These are phyloP conservation scores for Phaetusa simplex DNA, from an alignment of 2,113 vertebrate species.

Conservation along the genomic window DNA sequence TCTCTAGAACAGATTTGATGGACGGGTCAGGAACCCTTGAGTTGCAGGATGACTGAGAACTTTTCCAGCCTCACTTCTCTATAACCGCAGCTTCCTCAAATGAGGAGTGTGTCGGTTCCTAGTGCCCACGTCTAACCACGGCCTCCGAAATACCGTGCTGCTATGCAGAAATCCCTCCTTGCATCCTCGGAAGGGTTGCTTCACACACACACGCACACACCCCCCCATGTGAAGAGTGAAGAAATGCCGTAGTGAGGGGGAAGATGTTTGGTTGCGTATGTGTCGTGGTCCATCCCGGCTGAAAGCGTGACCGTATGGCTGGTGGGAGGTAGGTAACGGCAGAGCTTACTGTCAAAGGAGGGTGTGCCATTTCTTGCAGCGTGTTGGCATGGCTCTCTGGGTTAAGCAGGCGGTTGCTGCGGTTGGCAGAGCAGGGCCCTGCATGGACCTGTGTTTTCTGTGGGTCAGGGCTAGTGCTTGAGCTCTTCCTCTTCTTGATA, in stretches of 20 bases:
- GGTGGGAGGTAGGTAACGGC: not conserved
- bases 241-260: not conserved
- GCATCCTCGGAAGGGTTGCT: not conserved
- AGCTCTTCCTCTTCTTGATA: not conserved
- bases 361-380: not conserved
- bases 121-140: not conserved
- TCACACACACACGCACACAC: no score
- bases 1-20: not conserved
- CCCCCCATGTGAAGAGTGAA: not conserved
- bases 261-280: not conserved
- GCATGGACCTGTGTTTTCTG: fast-evolving
- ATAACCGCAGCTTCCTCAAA: slow-evolving; percentile 33
- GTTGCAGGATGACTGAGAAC: not conserved
- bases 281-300: not conserved
- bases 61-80: not conserved
- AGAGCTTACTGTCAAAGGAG: not conserved
- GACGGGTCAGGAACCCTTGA: fast-evolving
- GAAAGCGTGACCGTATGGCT: not conserved
- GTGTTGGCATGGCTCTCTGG: not conserved
- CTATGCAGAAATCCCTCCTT: slow-evolving; percentile 4
- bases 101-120: not conserved
- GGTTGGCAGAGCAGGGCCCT: not conserved
- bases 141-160: not conserved
- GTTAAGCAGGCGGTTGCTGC: not conserved
- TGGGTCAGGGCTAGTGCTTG: not conserved